Conservation (phyloP, 1,140 invertebrate genomes). For the Metopolophium dirhodum region DNA sequence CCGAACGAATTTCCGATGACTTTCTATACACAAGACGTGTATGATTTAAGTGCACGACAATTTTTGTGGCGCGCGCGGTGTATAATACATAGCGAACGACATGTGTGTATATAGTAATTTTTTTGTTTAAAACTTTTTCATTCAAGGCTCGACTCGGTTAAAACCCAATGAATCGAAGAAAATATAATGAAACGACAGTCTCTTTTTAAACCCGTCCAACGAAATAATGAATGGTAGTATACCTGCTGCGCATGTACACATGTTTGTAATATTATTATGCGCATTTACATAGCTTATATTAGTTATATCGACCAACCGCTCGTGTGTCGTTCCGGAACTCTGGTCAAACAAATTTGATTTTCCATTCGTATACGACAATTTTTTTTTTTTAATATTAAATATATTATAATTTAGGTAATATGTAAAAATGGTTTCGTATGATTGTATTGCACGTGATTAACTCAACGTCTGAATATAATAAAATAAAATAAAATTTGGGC, state of each 20-base stretch:
- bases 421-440: background rate
- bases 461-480: background rate
- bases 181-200: background rate
- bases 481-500: background rate
- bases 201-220: background rate
- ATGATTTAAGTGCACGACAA: background rate
- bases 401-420: background rate
- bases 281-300: background rate
- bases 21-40: background rate
- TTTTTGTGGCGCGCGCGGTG: background rate
- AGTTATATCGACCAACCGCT: background rate
- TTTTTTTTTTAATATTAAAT: background rate
- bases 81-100: background rate
- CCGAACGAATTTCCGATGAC: background rate
- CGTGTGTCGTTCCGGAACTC: background rate
- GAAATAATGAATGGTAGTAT: background rate
- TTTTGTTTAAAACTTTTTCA: background rate
- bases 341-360: background rate
- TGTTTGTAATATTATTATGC: background rate
- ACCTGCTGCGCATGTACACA: background rate
- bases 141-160: background rate
- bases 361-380: background rate
- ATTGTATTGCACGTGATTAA: background rate
- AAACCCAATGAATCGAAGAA: conserved; percentile 14
- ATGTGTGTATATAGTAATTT: background rate